A percentile compares a stretch with the other conserved stretches of the same genome.
Conservation (phyloP, 2,888 invertebrate genomes). For the Apodemia zela region DNA sequence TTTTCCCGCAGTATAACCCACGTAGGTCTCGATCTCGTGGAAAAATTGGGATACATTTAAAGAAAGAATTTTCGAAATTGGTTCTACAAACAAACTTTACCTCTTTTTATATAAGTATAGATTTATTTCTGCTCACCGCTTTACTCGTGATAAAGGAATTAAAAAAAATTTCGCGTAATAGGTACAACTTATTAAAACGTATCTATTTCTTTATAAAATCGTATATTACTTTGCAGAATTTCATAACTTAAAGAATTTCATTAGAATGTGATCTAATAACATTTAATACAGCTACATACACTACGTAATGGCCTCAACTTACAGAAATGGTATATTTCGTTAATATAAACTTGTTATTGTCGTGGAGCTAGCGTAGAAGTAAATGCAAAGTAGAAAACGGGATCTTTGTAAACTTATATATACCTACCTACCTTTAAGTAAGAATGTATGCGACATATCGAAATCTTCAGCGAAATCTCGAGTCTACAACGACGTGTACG, state of each 20-base stretch:
- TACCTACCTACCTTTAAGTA: not conserved
- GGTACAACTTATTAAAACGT: too few relatives aligned
- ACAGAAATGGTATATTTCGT: not conserved
- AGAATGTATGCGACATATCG: not conserved
- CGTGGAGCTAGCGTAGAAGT: constrained; percentile 7
- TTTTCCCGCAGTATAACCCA: too few relatives aligned
- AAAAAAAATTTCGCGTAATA: too few relatives aligned
- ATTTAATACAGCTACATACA: not conserved
- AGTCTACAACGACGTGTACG: not conserved
- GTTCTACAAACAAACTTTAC: too few relatives aligned
- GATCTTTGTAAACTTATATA: not conserved
- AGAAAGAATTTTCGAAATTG: too few relatives aligned
- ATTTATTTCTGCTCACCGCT: too few relatives aligned
- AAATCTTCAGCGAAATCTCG: constrained; percentile 1
- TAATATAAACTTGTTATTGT: constrained; percentile 7
- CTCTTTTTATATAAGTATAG: too few relatives aligned
- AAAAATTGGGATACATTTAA: too few relatives aligned
- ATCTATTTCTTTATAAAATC: not conserved
- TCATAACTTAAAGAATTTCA: not conserved
- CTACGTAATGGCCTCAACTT: not conserved
- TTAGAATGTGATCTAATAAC: not conserved
- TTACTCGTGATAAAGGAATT: too few relatives aligned
- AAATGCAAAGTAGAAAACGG: constrained; percentile 13
- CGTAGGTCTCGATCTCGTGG: too few relatives aligned
- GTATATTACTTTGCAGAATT: not conserved